phyloP scores from a whole-genome alignment of 1,140 invertebrate species.

The Drosophila erecta region DNA sequence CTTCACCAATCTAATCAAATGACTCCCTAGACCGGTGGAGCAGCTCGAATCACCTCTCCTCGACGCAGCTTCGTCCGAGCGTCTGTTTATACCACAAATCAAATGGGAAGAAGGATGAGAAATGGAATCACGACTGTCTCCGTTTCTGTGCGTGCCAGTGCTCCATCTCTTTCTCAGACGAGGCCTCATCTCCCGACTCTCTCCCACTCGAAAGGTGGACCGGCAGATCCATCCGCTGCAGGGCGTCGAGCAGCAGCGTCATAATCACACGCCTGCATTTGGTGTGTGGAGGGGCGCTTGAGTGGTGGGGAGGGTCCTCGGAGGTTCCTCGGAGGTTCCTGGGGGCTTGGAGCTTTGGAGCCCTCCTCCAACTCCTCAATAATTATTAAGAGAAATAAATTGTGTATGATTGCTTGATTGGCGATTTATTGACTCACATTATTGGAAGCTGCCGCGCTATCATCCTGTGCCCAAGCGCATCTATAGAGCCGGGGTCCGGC shows the following conservation, averaged over 20 bases:
- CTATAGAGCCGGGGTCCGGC: not conserved
- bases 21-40: conserved; percentile 41
- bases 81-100: conserved; percentile 79
- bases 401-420: conserved; percentile 84
- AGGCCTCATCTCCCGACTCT: conserved; percentile 5
- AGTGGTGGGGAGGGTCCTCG: conserved; percentile 5
- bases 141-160: not conserved
- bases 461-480: conserved; percentile 16
- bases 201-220: conserved; percentile 24
- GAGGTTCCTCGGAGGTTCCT: not conserved
- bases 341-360: conserved; percentile 6
- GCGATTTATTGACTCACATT: conserved; percentile 84
- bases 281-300: conserved; percentile 23
- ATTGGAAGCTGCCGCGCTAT: conserved; percentile 74
- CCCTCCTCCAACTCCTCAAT: conserved; percentile 59
- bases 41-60: conserved; percentile 20
- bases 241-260: conserved; percentile 78
- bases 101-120: conserved; percentile 63
- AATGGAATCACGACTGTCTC: conserved; percentile 51
- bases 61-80: conserved; percentile 50
- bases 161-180: conserved; percentile 17
- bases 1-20: conserved; percentile 52
- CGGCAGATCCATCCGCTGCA: conserved; percentile 61
- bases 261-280: conserved; percentile 77
- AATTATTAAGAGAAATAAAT: conserved; percentile 84